phyloP scores from a whole-genome alignment of 30 jellyfish, hydroid and myxozoan species.

The Pelagia noctiluca region DNA sequence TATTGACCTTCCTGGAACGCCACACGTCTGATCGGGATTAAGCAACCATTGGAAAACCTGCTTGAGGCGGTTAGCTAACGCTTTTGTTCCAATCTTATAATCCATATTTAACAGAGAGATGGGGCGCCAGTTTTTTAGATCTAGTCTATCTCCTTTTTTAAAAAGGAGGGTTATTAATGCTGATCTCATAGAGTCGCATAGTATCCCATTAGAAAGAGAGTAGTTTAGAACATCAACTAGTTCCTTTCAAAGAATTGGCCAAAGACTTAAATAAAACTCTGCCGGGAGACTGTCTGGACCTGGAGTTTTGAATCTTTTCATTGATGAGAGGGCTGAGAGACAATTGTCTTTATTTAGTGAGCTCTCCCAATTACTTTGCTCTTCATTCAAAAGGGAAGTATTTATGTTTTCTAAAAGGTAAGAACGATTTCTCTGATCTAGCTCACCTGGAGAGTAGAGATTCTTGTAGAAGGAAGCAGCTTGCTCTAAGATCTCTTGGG shows the following conservation, averaged over 20 bases:
- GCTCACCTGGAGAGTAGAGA: neutral
- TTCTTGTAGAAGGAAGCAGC: neutral
- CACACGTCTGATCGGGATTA: neutral
- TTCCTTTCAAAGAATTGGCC: neutral
- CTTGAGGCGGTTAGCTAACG: neutral
- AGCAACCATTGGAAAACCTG: neutral
- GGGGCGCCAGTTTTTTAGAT: neutral
- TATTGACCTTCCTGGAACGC: neutral
- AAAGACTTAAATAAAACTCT: neutral
- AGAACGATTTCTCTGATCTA: neutral
- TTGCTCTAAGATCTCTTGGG: neutral
- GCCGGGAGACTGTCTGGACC: neutral
- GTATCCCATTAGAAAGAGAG: no score
- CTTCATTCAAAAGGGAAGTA: neutral
- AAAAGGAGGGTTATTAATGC: neutral
- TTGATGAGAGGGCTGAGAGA: neutral
- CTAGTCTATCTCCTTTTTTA: neutral
- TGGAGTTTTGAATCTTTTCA: neutral
- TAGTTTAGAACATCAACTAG: no score
- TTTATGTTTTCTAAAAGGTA: neutral
- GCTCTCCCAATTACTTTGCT: neutral
- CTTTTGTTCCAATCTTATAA: neutral
- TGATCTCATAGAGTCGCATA: neutral
- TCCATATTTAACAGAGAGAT: neutral
- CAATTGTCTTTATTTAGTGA: no score